These are phyloP conservation scores for Empidonax alnorum DNA, from an alignment of 2,113 vertebrate genomes.

Conservation along the genomic window DNA sequence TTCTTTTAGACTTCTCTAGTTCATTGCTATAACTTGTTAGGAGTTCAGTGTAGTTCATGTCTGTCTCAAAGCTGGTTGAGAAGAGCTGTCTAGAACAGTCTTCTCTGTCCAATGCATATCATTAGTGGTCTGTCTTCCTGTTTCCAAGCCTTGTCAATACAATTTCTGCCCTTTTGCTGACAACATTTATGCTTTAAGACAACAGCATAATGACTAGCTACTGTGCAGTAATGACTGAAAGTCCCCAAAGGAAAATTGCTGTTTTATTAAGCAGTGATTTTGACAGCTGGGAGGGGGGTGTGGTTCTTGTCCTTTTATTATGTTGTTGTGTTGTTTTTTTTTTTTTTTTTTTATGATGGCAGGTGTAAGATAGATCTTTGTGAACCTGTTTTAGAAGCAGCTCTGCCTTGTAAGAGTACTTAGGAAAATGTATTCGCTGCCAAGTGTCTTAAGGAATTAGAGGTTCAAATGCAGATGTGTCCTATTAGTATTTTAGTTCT, in stretches of 20 bases:
- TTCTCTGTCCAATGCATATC: neutral
- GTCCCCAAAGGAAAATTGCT: slow-evolving; percentile 13
- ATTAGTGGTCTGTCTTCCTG: neutral
- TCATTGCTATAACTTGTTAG: neutral
- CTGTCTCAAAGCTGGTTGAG: neutral
- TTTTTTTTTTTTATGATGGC: neutral
- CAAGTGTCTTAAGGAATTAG: neutral
- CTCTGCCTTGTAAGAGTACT: neutral
- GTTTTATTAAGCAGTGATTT: neutral
- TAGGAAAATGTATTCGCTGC: neutral
- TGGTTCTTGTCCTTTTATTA: fast-evolving
- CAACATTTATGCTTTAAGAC: slow-evolving; percentile 10
- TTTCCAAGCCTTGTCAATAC: slow-evolving; percentile 28
- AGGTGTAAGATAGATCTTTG: neutral
- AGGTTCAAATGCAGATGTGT: neutral
- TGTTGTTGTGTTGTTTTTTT: too few species aligned
- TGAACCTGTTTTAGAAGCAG: neutral
- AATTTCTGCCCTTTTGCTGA: slow-evolving; percentile 5
- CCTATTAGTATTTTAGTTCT: neutral
- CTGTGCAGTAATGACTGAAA: neutral
- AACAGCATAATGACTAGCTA: slow-evolving; percentile 4
- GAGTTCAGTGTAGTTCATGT: fast-evolving
- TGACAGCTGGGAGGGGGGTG: neutral
- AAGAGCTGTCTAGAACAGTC: neutral
- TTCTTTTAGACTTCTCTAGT: neutral